These are phyloP conservation scores for Peromyscus leucopus DNA, from an alignment of 2,113 vertebrate species.

Conservation along the genomic window DNA sequence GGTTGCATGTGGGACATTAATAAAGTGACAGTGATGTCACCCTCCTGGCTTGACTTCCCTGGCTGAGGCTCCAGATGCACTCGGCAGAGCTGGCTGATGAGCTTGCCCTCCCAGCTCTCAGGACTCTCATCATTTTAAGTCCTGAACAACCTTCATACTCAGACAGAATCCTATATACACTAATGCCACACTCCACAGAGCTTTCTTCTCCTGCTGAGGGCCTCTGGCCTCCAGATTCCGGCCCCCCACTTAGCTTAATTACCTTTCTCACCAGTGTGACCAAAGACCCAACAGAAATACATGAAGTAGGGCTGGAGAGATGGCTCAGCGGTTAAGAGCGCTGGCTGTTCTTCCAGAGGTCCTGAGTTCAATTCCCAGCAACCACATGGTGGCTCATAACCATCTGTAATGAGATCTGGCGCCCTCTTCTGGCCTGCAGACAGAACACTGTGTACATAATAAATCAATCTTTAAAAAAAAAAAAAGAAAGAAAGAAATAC, in stretches of 20 bases:
- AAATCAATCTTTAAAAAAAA: too few relatives aligned
- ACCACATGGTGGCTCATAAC: too few relatives aligned
- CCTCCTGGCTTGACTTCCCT: slow-evolving; percentile 57
- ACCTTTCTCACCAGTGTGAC: neutral
- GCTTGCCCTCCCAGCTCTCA: neutral
- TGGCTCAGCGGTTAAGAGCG: too few relatives aligned
- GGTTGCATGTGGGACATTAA: slow-evolving; percentile 50
- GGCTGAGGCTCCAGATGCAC: neutral
- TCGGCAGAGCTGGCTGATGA: neutral
- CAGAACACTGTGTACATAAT: too few relatives aligned
- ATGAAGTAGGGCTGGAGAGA: neutral
- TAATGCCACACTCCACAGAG: neutral
- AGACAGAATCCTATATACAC: neutral
- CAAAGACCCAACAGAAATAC: neutral
- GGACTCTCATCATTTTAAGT: neutral
- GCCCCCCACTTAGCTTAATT: neutral
- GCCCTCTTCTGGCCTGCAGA: too few relatives aligned
- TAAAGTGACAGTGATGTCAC: slow-evolving; percentile 67
- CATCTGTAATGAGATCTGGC: too few relatives aligned
- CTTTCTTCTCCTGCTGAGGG: neutral
- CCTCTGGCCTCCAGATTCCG: neutral
- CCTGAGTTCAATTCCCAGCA: too few relatives aligned
- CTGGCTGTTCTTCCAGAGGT: too few relatives aligned
- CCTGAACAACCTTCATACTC: neutral
- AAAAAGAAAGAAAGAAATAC: neutral